Percentiles rank a stretch among this genome's conserved stretches.
phyloP scores from a whole-genome alignment of 2,797 vertebrate species.

The Cuculus canorus region DNA sequence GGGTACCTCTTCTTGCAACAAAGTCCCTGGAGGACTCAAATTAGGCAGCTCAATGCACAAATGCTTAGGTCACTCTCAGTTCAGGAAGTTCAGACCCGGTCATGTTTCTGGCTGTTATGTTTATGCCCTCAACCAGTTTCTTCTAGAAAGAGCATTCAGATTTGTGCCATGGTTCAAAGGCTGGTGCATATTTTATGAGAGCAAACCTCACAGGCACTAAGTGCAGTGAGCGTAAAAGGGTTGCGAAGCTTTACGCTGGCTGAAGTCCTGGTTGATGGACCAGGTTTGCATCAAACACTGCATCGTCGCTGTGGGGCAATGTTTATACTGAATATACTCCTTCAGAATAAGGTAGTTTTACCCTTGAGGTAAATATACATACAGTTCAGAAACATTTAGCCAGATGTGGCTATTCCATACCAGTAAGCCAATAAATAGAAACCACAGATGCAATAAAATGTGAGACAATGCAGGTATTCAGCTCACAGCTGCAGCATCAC shows the following conservation, averaged over 20 bases:
- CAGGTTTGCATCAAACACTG: neutral
- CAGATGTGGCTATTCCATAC: slow-evolving; percentile 20
- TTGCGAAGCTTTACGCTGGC: neutral
- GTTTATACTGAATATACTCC: neutral
- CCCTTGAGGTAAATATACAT: neutral
- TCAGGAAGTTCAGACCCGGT: neutral
- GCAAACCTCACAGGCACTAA: neutral
- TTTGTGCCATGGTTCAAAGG: neutral
- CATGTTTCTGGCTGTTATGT: neutral
- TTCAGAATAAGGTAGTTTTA: slow-evolving; percentile 10
- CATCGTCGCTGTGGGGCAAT: neutral
- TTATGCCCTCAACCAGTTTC: neutral
- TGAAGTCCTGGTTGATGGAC: neutral
- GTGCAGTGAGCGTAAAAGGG: neutral
- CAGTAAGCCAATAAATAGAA: neutral
- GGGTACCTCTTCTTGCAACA: neutral
- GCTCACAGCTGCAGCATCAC: neutral
- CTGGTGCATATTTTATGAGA: slow-evolving; percentile 14
- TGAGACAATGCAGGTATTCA: neutral
- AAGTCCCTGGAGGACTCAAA: neutral
- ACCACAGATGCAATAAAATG: neutral
- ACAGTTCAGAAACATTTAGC: slow-evolving; percentile 7
- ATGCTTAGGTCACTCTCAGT: neutral
- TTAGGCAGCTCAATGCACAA: neutral
- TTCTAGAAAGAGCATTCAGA: neutral